Percentiles rank a stretch among this genome's conserved stretches.
Conservation (phyloP, 53 echinoderm and acorn worm genomes). For the Glandiceps talaboti region DNA sequence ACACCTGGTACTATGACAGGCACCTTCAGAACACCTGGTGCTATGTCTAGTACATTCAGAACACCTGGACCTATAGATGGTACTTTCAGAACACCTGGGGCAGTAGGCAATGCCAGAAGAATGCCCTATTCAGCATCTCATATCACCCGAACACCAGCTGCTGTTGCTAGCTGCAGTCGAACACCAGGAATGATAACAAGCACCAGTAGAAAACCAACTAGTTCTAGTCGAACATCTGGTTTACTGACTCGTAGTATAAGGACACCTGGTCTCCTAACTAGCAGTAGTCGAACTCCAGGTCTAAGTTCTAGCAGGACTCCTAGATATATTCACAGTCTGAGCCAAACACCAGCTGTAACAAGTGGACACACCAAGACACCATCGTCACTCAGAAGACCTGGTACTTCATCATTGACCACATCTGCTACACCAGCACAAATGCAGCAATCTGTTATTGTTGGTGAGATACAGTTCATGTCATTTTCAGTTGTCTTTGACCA, state of each 20-base stretch:
- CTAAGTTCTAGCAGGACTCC: neutral
- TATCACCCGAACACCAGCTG: neutral
- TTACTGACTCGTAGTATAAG: too few relatives aligned
- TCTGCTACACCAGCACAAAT: constrained; percentile 47
- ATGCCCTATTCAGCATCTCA: neutral
- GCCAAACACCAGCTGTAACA: neutral
- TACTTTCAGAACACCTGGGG: neutral
- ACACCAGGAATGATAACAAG: neutral
- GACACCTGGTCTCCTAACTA: neutral
- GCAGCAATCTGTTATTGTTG: constrained; percentile 72
- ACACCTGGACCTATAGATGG: neutral
- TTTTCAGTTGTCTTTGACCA: too few relatives aligned
- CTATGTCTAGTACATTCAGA: neutral
- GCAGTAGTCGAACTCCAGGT: neutral
- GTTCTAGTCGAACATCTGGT: too few relatives aligned
- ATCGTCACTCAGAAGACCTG: neutral
- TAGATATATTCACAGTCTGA: neutral
- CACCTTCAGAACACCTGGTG: too few relatives aligned
- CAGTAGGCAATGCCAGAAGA: neutral
- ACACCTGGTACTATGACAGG: neutral
- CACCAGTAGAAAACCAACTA: neutral
- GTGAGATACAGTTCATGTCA: too few relatives aligned
- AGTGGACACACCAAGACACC: neutral
- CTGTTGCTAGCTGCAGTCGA: neutral
- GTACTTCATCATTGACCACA: neutral